These are phyloP conservation scores for Cosmia pyralina DNA, from an alignment of 2,888 invertebrate species.

Conservation along the genomic window DNA sequence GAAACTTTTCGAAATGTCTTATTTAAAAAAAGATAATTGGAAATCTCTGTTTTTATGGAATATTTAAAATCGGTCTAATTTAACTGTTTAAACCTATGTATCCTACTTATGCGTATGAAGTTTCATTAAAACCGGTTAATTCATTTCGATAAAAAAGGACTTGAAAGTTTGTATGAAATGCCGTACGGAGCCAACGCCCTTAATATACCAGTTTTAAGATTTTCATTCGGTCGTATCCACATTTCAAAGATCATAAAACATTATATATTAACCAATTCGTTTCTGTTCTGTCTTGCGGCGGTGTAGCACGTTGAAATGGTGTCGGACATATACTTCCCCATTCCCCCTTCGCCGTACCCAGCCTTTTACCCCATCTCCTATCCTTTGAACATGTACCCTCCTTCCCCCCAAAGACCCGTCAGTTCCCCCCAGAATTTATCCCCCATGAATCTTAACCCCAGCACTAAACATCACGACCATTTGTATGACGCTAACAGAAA, in stretches of 20 bases:
- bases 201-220: background rate
- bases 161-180: too few relatives aligned
- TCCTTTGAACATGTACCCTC: slow-evolving; percentile 87
- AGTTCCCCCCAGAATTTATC: slow-evolving; percentile 82
- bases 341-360: slow-evolving; percentile 86
- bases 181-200: too few relatives aligned
- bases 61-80: too few relatives aligned
- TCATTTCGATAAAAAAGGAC: too few relatives aligned
- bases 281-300: slow-evolving; percentile 89
- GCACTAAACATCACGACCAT: slow-evolving; percentile 84
- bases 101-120: too few relatives aligned
- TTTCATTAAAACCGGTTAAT: too few relatives aligned
- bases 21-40: too few relatives aligned
- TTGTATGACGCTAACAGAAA: slow-evolving; percentile 90
- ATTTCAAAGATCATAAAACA: slow-evolving; percentile 64
- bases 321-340: slow-evolving; percentile 93
- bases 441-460: slow-evolving; percentile 72
- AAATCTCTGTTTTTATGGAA: too few relatives aligned
- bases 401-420: slow-evolving; percentile 77
- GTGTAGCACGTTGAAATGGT: slow-evolving; percentile 93
- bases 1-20: too few relatives aligned
- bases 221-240: slow-evolving; percentile 55
- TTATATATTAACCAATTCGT: slow-evolving; percentile 85
- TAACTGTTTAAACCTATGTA: too few relatives aligned
- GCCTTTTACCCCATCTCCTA: slow-evolving; percentile 86